Base-by-base conservation (phyloP, 2,888 invertebrate genomes). In the Luperina testacea region DNA sequence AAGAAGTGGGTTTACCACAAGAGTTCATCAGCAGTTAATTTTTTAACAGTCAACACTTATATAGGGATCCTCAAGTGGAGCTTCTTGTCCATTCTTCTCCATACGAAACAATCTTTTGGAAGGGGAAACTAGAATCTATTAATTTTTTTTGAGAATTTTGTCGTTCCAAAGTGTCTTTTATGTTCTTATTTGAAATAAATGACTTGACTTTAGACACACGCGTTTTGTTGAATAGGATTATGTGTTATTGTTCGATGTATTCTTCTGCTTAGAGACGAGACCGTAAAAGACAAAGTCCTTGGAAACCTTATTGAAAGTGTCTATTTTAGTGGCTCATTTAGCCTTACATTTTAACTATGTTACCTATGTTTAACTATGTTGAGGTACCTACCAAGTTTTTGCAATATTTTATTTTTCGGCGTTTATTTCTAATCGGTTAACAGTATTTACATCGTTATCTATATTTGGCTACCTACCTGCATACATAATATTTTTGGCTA, bases 1-100 rank as follows among this genome's bases (percentile, higher is more conserved):
- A 65, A 65, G 24, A 65, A 77, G 78, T 65, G 78, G 64, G 64
- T 71, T 75, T 45, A 32, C n/a, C 64, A 77, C 48, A 48, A 57
- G 42, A 27, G 20, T 70, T 51, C 13, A n/a, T 57, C 11, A 6
- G 42, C 27, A 27, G 17, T 68, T 38, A 7, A 6, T 63, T 24
- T 75, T 76, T 73, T 24, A 27, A 27, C 20, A 63, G 42, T 42
- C 27, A 64, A 42, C 61, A 63, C 74, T 51, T 51, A 5, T 51
- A 27, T 48, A 20, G 8, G 17, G 57, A 38, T 57, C 57, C n/a
- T 11, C n/a, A n/a, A 59, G 1, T n/a, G 24, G 57, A 57, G 9
- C 24, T 59, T n/a, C 57, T 59, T n/a, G 11, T n/a, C 11, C 57
- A n/a, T 59, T 24, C n/a, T 57, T 57, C 3, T 24, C 57, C n/a